Conservation (phyloP, 2,797 vertebrate species). For the Enteromius afrohamiltoni region DNA sequence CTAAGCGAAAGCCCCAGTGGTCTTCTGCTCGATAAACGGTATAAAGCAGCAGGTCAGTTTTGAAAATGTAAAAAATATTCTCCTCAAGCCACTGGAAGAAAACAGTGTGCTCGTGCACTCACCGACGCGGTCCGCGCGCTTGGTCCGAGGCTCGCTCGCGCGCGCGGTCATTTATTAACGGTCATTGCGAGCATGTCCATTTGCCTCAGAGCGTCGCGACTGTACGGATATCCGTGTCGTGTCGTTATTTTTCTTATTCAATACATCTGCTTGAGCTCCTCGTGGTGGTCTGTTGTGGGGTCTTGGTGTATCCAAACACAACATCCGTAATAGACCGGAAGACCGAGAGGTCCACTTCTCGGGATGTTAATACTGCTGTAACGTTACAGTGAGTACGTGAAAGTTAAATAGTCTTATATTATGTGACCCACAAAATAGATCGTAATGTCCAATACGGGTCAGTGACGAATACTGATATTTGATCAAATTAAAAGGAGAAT, state of each 20-base stretch:
- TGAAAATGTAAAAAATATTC: not conserved
- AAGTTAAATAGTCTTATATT: not conserved
- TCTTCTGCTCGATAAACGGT: not conserved
- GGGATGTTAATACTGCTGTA: not conserved
- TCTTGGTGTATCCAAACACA: conserved; percentile 39
- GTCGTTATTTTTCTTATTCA: not conserved
- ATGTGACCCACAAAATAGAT: not conserved
- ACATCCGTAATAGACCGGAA: conserved; percentile 52
- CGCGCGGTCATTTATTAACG: not conserved
- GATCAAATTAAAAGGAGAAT: no score
- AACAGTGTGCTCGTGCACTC: conserved; percentile 29
- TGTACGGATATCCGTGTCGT: not conserved
- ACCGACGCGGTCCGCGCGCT: conserved; percentile 13
- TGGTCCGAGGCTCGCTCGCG: not conserved
- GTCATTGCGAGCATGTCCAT: not conserved
- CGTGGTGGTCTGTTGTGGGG: conserved; percentile 38
- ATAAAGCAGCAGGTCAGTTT: not conserved
- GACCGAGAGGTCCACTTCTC: not conserved
- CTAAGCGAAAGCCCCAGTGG: not conserved
- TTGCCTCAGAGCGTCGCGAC: not conserved
- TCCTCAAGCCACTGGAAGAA: not conserved
- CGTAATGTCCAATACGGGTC: not conserved
- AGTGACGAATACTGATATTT: not conserved
- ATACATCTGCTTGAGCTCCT: not conserved
- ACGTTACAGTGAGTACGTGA: not conserved